Percentiles rank a stretch among this genome's conserved stretches.
These are phyloP conservation scores for Tricholaema leucomelas DNA, from an alignment of 2,113 vertebrate genomes.

Conservation along the genomic window DNA sequence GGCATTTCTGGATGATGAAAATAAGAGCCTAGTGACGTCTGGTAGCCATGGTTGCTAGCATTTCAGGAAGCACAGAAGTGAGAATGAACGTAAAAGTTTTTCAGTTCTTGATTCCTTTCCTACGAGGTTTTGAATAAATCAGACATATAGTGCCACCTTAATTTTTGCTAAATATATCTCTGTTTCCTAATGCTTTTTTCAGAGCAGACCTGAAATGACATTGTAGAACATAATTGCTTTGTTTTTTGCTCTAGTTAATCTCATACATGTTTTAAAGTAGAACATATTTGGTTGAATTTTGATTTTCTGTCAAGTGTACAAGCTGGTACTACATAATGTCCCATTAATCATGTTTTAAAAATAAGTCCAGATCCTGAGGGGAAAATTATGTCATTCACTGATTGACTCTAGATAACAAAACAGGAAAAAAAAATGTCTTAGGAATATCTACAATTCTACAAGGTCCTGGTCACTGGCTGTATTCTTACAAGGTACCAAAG, in stretches of 20 bases:
- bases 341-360: conserved; percentile 32
- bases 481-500: background rate
- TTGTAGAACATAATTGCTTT: background rate
- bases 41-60: conserved; percentile 43
- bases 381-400: background rate
- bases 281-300: background rate
- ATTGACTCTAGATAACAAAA: conserved; percentile 13
- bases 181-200: background rate
- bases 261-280: conserved; percentile 9
- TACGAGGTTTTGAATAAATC: conserved; percentile 5
- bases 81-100: background rate
- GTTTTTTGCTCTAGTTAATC: conserved; percentile 39
- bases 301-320: conserved; percentile 18
- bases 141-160: background rate
- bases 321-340: background rate
- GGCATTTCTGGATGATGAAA: conserved; percentile 15
- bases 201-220: conserved; percentile 10
- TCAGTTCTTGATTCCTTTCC: background rate
- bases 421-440: background rate
- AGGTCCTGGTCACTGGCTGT: background rate
- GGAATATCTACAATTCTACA: background rate
- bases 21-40: conserved; percentile 6
- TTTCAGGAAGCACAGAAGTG: conserved; percentile 15
- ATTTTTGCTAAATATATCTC: conserved; percentile 33
- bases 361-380: background rate